Evolutionary conservation across 2,113 vertebrate genomes (phyloP), one percentile per base, ranked within the genome.

Genomic region (Chaetodon trifascialis): DNA sequence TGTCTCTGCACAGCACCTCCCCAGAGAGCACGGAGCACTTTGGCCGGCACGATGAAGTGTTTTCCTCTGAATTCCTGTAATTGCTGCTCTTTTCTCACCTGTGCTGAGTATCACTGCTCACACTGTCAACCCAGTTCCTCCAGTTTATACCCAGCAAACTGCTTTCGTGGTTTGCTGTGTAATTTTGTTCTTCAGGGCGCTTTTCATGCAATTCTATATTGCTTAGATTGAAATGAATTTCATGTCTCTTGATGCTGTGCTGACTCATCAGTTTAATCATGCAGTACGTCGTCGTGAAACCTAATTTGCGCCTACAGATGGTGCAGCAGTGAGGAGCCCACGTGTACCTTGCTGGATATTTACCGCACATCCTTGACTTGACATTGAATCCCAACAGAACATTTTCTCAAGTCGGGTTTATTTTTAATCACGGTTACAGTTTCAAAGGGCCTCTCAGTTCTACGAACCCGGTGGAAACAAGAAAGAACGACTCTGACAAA

Each of bases 271-370:
- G 8, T 58, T 34, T 59, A 52, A 66, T 77, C 81, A 44, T 63
- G 55, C 54, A 47, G 36, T 2, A 38, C 36, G 21, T 17, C 14
- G 49, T 46, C 2, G 2, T 65, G 54, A 74, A 70, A 44, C 49
- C 40, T 66, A 36, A 75, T 86, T 56, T 76, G 73, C 4, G 16
- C 47, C 42, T 56, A 0, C 73, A 90, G 74, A 82, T 82, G 86
- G 74, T 79, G 56, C 60, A 84, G 77, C 80, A 56, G 69, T 15
- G 49, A 69, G 55, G 46, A 46, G 56, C 17, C 64, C 21, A 16
- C 23, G 10, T 30, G 19, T 17, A 38, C 75, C 55, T 65, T 38
- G 40, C 56, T 40, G 58, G n/a, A 56, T 47, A 14, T 73, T 82
- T 70, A 66, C 2, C 16, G 9, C 51, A 8, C 7, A 11, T 63